These are phyloP conservation scores for Slavum lentiscoides DNA, from an alignment of 2,888 invertebrate genomes.

Conservation along the genomic window DNA sequence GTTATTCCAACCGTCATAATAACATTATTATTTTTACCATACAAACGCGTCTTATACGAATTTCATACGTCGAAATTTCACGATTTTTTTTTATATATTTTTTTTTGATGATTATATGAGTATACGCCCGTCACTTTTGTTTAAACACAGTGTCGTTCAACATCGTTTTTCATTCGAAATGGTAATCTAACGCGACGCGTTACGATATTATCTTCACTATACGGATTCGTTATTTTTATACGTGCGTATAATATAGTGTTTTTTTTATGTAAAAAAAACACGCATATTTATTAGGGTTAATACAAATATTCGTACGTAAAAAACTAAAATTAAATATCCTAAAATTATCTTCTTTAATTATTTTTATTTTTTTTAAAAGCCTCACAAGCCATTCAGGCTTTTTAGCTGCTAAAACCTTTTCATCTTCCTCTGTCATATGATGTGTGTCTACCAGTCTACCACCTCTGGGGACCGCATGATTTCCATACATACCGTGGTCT, in stretches of 20 bases:
- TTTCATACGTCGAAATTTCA: not conserved
- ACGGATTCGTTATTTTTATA: not conserved
- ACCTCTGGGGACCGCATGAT: too few relatives aligned
- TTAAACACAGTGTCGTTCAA: not conserved
- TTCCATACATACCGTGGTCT: too few relatives aligned
- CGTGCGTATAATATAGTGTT: not conserved
- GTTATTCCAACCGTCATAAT: not conserved
- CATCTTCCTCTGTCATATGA: too few relatives aligned
- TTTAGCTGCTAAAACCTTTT: too few relatives aligned
- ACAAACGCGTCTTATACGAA: not conserved
- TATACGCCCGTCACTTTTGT: not conserved
- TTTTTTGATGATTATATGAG: not conserved
- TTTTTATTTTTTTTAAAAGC: too few relatives aligned
- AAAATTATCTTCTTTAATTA: too few relatives aligned
- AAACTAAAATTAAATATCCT: too few relatives aligned
- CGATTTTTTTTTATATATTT: too few relatives aligned
- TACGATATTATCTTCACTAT: not conserved
- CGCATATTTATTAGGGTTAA: too few relatives aligned
- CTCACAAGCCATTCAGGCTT: too few relatives aligned
- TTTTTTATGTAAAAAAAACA: not conserved
- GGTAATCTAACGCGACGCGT: not conserved
- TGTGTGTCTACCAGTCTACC: too few relatives aligned
- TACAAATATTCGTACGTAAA: too few relatives aligned
- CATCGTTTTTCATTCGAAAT: not conserved
- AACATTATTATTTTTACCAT: not conserved